A percentile compares a stretch with the other conserved stretches of the same genome.
Evolutionary conservation across 2,113 vertebrate genomes (phyloP).

Genomic region (Epinephelus lanceolatus): DNA sequence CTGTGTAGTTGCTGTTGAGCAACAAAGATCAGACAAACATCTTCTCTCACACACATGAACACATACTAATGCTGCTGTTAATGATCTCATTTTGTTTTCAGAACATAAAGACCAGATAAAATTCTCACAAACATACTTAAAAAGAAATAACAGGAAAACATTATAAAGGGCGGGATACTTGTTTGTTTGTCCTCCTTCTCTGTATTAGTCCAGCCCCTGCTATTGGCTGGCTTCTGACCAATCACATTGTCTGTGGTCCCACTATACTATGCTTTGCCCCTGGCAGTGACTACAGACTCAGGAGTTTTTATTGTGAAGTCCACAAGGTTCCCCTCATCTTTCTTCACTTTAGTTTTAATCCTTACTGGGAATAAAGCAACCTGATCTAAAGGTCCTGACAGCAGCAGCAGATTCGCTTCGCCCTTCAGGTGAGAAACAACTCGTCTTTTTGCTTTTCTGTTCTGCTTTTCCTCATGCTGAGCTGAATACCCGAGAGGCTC

Average conservation of each 20-base stretch:
- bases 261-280: not conserved
- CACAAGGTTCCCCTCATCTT: not conserved
- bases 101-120: not conserved
- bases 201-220: not conserved
- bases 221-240: slow-evolving; percentile 55
- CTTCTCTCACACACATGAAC: not conserved
- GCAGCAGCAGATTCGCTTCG: not conserved
- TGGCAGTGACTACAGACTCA: not conserved
- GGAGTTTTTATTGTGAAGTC: not conserved
- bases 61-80: not conserved
- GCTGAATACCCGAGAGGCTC: slow-evolving; percentile 16
- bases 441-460: not conserved
- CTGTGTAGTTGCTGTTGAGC: not conserved
- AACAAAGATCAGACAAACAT: not conserved
- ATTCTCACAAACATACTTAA: not conserved
- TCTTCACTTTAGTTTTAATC: not conserved
- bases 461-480: not conserved
- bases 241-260: slow-evolving; percentile 16
- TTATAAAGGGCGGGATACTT: slow-evolving; percentile 6
- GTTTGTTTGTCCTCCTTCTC: not conserved
- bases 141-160: slow-evolving; percentile 16
- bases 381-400: too few species aligned
- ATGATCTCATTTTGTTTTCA: not conserved
- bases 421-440: slow-evolving; percentile 49
- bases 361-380: not conserved